Conservation (phyloP, 2,113 vertebrate species). For the Tragulus kanchil region DNA sequence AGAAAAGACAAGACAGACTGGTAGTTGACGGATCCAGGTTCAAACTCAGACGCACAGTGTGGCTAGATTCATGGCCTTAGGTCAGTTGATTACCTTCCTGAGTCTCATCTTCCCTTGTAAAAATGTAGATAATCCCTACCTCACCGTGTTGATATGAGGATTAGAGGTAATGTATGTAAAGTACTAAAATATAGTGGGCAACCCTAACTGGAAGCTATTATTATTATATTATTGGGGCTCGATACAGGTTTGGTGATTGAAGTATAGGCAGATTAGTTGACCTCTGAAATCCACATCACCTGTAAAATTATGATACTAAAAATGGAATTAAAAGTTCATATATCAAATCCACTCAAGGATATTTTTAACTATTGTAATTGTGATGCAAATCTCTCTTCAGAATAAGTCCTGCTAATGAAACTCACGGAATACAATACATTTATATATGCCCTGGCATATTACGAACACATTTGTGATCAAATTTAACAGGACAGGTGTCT, state of each 20-base stretch:
- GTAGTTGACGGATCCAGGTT: neutral
- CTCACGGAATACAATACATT: neutral
- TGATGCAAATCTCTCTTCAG: conserved; percentile 68
- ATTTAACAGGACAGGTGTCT: neutral
- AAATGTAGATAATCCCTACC: conserved; percentile 70
- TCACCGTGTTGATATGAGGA: conserved; percentile 55
- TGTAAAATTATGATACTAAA: conserved; percentile 74
- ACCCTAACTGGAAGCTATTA: conserved; percentile 68
- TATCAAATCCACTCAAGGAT: conserved; percentile 60
- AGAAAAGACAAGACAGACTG: neutral
- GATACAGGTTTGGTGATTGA: conserved; percentile 75
- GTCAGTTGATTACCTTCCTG: conserved; percentile 54
- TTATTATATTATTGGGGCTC: conserved; percentile 78
- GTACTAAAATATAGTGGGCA: conserved; percentile 69
- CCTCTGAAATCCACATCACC: conserved; percentile 70
- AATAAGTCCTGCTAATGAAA: conserved; percentile 14
- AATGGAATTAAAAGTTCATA: conserved; percentile 74
- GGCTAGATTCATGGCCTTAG: conserved; percentile 16
- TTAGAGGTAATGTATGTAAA: conserved; percentile 79
- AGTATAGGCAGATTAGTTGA: conserved; percentile 78
- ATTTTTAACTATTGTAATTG: conserved; percentile 65
- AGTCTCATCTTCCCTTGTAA: conserved; percentile 70
- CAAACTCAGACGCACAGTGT: neutral
- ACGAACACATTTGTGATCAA: neutral
- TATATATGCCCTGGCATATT: neutral